Evolutionary conservation across 2,888 invertebrate species (phyloP).

Genomic region (Mesochorus sp.): DNA sequence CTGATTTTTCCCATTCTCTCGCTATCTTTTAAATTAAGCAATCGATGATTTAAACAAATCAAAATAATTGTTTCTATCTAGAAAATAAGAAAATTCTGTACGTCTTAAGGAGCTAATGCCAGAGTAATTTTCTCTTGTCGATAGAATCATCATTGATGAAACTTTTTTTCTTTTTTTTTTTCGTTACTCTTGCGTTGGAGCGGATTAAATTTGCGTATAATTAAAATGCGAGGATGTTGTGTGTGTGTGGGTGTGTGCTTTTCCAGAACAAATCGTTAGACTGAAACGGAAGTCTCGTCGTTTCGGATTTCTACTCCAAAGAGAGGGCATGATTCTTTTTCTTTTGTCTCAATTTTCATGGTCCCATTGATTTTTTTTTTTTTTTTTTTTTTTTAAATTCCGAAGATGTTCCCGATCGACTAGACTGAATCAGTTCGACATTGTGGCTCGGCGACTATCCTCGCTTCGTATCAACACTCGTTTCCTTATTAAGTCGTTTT

Average conservation of each 20-base stretch:
- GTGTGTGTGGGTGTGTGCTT: no score
- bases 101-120: no score
- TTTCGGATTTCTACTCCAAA: conserved; percentile 55
- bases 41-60: conserved; percentile 63
- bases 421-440: conserved; percentile 67
- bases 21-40: conserved; percentile 51
- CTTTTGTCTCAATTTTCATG: conserved; percentile 29
- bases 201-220: conserved; percentile 59
- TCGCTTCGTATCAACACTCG: conserved; percentile 45
- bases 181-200: conserved; percentile 60
- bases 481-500: conserved; percentile 52
- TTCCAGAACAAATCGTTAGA: conserved; percentile 18
- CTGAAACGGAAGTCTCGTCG: conserved; percentile 25
- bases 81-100: conserved; percentile 29
- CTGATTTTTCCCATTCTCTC: conserved; percentile 3
- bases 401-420: conserved; percentile 72
- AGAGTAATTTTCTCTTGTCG: conserved; percentile 6
- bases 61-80: conserved; percentile 67
- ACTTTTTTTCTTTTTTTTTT: conserved; percentile 30
- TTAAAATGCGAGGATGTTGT: conserved; percentile 52
- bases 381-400: conserved; percentile 59
- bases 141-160: conserved; percentile 30
- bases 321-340: conserved; percentile 60
- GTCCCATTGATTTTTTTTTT: conserved; percentile 22
- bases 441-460: conserved; percentile 66